Evolutionary conservation across 2,888 invertebrate genomes (phyloP).

Genomic region (Acleris laterana): DNA sequence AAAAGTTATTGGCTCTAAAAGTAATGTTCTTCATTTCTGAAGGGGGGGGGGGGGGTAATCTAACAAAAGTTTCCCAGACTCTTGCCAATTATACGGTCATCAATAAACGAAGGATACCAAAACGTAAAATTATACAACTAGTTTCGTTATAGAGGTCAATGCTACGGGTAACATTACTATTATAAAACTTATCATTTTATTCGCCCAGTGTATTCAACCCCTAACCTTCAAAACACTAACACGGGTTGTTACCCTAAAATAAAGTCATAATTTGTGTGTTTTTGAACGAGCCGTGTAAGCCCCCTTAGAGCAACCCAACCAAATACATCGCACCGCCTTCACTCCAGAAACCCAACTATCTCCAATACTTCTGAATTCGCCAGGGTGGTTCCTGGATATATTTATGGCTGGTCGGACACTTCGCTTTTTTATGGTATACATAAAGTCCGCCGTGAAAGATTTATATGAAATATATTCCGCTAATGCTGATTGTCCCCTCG

Average conservation of each 20-base stretch:
- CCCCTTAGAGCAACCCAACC: constrained; percentile 29
- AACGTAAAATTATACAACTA: too few relatives aligned
- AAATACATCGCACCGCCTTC: constrained; percentile 14
- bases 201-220: background rate
- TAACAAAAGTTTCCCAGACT: too few relatives aligned
- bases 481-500: constrained; percentile 73
- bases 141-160: too few relatives aligned
- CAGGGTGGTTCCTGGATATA: constrained; percentile 64
- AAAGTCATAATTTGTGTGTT: constrained; percentile 44
- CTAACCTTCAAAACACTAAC: background rate
- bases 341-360: background rate
- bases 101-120: too few relatives aligned
- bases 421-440: constrained; percentile 82
- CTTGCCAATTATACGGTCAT: too few relatives aligned
- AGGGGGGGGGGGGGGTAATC: too few relatives aligned
- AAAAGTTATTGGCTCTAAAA: too few relatives aligned
- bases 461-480: constrained; percentile 81
- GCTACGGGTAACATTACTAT: too few relatives aligned
- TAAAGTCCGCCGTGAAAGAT: constrained; percentile 82
- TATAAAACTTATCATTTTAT: too few relatives aligned
- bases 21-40: too few relatives aligned
- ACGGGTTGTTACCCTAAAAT: constrained; percentile 35
- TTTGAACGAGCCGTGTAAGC: constrained; percentile 36
- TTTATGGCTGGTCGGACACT: constrained; percentile 79
- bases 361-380: background rate